These are phyloP conservation scores for Serinus canaria DNA, from an alignment of 2,113 vertebrate species.

Conservation along the genomic window DNA sequence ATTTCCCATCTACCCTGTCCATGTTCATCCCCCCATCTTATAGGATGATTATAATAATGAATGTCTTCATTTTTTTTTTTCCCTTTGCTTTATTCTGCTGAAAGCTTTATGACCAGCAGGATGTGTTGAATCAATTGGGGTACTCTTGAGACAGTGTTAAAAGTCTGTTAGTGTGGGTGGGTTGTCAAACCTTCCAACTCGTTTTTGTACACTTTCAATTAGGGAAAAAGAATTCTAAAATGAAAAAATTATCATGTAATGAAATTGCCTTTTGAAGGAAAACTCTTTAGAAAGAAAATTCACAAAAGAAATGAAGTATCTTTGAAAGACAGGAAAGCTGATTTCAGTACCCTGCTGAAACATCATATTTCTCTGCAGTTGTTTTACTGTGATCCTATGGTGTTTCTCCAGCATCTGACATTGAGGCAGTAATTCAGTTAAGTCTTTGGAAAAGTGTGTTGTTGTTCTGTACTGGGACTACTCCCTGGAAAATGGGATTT, in stretches of 20 bases:
- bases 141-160: not conserved
- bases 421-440: not conserved
- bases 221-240: not conserved
- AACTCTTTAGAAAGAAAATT: not conserved
- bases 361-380: not conserved
- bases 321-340: not conserved
- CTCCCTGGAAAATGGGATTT: not conserved
- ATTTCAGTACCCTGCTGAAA: not conserved
- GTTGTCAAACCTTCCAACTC: not conserved
- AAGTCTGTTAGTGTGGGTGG: not conserved
- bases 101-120: conserved; percentile 25
- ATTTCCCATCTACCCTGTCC: conserved; percentile 27
- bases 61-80: conserved; percentile 41
- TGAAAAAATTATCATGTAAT: not conserved
- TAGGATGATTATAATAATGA: conserved; percentile 15
- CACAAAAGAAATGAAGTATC: not conserved
- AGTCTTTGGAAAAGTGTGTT: not conserved
- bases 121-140: not conserved
- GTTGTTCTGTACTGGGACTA: not conserved
- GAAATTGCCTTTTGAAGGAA: not conserved
- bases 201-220: not conserved
- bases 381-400: not conserved
- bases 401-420: not conserved
- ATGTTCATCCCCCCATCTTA: not conserved
- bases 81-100: not conserved